Percentiles rank a stretch among this genome's conserved stretches.
These are phyloP conservation scores for Hippocampus abdominalis DNA, from an alignment of 2,113 vertebrate species.

Conservation along the genomic window DNA sequence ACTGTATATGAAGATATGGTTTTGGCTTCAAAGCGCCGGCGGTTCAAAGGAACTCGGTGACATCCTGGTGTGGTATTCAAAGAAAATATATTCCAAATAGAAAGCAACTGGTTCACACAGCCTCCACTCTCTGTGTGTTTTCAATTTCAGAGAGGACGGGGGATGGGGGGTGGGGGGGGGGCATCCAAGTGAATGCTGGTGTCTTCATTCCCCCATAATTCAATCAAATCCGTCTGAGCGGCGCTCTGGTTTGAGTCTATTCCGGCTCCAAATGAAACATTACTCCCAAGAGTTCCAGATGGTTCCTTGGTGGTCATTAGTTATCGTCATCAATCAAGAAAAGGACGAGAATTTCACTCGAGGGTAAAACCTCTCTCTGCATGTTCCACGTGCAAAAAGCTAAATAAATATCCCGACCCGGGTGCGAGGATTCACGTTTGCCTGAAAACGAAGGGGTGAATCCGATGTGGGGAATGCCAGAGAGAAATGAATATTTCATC, in stretches of 20 bases:
- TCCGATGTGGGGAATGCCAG: conserved; percentile 46
- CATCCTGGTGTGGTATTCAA: neutral
- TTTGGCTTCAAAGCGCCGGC: neutral
- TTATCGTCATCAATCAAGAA: conserved; percentile 48
- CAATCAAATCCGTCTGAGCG: conserved; percentile 25
- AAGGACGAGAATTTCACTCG: conserved; percentile 32
- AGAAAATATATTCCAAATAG: neutral
- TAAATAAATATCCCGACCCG: conserved; percentile 47
- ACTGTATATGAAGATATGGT: neutral
- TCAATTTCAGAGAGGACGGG: neutral
- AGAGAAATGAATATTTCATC: conserved; percentile 68
- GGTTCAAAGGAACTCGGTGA: neutral
- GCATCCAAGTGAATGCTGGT: neutral
- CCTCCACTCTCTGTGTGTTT: neutral
- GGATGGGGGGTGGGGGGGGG: too few relatives aligned
- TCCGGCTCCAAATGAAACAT: conserved; percentile 36
- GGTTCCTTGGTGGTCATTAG: conserved; percentile 39
- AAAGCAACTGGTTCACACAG: neutral
- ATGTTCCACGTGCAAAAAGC: conserved; percentile 51
- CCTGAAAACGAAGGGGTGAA: conserved; percentile 32
- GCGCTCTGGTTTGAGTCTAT: conserved; percentile 29
- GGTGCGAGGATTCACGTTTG: conserved; percentile 51
- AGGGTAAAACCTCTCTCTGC: conserved; percentile 23
- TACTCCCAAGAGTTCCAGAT: conserved; percentile 35
- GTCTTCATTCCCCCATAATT: conserved; percentile 28